Base-by-base conservation (phyloP, 2,113 vertebrate species). In the Electrona antarctica region DNA sequence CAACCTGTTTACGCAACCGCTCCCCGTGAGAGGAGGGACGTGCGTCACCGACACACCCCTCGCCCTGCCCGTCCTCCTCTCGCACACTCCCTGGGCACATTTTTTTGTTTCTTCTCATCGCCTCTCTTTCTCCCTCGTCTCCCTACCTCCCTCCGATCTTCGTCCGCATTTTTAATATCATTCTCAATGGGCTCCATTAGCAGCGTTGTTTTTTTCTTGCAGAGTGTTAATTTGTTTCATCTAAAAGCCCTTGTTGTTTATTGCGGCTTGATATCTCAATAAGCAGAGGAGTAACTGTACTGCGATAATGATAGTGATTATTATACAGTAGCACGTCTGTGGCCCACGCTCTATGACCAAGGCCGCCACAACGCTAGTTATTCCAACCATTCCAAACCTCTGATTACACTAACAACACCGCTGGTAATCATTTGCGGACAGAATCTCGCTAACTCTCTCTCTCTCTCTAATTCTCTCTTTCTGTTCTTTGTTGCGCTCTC, bases 271-370 rank as follows among this genome's bases (percentile, higher is more conserved):
- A 93, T 90, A 90, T 90, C 88, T 88, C 88, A 92, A 91, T 92
- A 91, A 91, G 90, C 89, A 86, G 81, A 84, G 84, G 75, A 77
- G 82, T 75, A 41, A 78, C 83, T 83, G 79, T 71, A 77, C 78
- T 77, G 80, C 79, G 80, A 84, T 92, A 91, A 92, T 94, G 87
- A 92, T 91, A 84, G 88, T 93, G 91, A 93, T 94, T 93, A 93
- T 94, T 93, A 93, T 89, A 83, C 82, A 74, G 77, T 72, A 82
- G 80, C 85, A 88, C 74, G 79, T 78, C 79, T 51, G 15, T 7
- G 58, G 86, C 86, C 82, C 80, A 85, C 87, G 60, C 85, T 73
- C 82, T 76, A 69, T 73, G 90, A 88, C 69, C 64, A 67, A 76
- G 79, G 78, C 78, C 84, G 60, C 63, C 88, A 67, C 82, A 67